Base-by-base conservation (phyloP, 2,888 invertebrate genomes). In the Drosophila acutilabella region DNA sequence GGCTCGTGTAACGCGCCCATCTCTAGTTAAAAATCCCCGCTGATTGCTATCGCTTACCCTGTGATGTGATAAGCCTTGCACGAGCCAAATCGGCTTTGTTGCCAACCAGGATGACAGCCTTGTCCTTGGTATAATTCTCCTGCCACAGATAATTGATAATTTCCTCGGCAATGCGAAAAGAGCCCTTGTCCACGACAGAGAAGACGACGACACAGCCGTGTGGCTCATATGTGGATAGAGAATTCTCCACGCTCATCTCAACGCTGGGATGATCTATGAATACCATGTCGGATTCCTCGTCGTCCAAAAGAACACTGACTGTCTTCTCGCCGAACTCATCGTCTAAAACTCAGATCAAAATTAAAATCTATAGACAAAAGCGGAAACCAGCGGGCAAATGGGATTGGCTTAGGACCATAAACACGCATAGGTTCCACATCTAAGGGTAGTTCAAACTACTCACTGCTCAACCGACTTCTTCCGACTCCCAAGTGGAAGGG, bases 1-100 rank as follows among this genome's bases (percentile, higher is more conserved):
- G n/a, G n/a, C 7, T 44, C 53, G 30, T 48, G 58, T 13, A 30
- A 38, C 59, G 54, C 11, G n/a, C 18, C 7, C 76, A 62, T 59
- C 62, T 26, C 75, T 23, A 47, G 4, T 23, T 51, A 6, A 8
- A 10, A 47, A 20, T 11, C 14, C 26, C 18, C n/a, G 11, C 11
- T 20, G 30, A 11, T 4, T 33, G n/a, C 13, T 47, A 48, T 57
- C 20, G 64, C 73, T 93, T 92, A 98, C 98, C 98, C 92, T 97
- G 96, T 10, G 95, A 94, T 16, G 96, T 93, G 74, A 98, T 96
- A 71, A 95, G 95, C 77, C 98, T 94, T 4, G 97, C 96, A 78
- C 98, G 94, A 0, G 97, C 98, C 83, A 98, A 93, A 90, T 98
- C 98, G 4, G 97, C 97, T 91, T 98, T 98, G 91, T 98, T 98